Evolutionary conservation across 2,888 invertebrate species (phyloP), one percentile per base, ranked within the genome.

Genomic region (Caenorhabditis sulstoni): DNA sequence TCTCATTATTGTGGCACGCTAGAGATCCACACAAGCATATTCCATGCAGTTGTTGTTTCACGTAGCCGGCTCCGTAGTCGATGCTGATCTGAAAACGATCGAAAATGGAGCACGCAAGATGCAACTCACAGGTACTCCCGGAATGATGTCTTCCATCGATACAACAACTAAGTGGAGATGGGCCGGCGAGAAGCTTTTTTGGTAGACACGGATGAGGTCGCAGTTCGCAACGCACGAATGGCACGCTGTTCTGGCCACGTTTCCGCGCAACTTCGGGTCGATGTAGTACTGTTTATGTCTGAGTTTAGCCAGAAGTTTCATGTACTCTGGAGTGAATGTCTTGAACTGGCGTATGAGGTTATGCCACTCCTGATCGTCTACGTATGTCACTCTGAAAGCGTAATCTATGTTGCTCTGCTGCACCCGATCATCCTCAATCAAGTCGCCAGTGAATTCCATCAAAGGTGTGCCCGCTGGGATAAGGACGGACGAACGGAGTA

Each of bases 381-480:
- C 0, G 7, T 44, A 41, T 1, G 50, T 22, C 3, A 52, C 1
- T 35, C 45, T 12, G 44, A 35, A 70, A 0, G 59, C 35, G 45
- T 70, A 70, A 12, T 70, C 68, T 3, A 0, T 5, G 11, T 29
- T 11, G 12, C 20, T 7, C 4, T n/a, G 1, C 9, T 16, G 4
- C 9, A 59, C 0, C 14, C 16, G 3, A 4, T n/a, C 8, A 16
- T n/a, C 0, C 5, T 22, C 53, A 0, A 44, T 9, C 14, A 75
- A n/a, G 35, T 75, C 66, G 1, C 75, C 75, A 9, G 20, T 20
- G 9, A 75, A 75, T 9, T 55, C 55, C 18, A 55, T 49, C 8
- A 75, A 12, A 5, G 75, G 75, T 3, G 74, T 66, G 22, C 66
- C 74, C 12, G 61, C 45, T 9, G 59, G 50, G 20, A 59, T 50